Percentiles rank a stretch among this genome's conserved stretches.
These are phyloP conservation scores for Allygus modestus DNA, from an alignment of 2,888 invertebrate genomes.

Conservation along the genomic window DNA sequence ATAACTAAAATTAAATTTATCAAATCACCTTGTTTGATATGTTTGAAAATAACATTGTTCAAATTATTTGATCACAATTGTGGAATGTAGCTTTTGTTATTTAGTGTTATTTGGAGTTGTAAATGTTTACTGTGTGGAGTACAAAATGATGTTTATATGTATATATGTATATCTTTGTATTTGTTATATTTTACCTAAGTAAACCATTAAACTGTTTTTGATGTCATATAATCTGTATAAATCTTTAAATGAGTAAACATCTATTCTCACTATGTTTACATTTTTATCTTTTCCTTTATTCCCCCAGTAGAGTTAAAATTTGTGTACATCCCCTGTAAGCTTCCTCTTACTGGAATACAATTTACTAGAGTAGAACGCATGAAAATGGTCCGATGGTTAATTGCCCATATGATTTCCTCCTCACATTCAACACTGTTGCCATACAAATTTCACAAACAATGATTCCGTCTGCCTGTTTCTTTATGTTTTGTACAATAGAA, in stretches of 20 bases:
- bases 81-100: conserved; percentile 9
- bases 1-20: neutral
- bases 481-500: no score
- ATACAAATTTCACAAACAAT: no score
- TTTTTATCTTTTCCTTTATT: neutral
- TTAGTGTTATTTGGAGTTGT: neutral
- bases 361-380: no score
- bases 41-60: conserved; percentile 9
- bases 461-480: no score
- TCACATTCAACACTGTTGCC: no score
- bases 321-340: no score
- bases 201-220: conserved; percentile 28
- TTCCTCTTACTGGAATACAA: no score
- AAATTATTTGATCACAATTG: conserved; percentile 7
- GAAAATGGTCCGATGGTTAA: no score
- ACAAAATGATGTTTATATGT: conserved; percentile 44
- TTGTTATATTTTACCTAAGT: conserved; percentile 45
- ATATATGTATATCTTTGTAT: conserved; percentile 48
- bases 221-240: conserved; percentile 46
- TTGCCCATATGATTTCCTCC: no score
- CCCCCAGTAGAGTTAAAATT: no score
- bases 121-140: conserved; percentile 39
- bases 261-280: conserved; percentile 17
- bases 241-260: conserved; percentile 45
- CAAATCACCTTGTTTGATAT: conserved; percentile 3